Base-by-base conservation (phyloP, 37 sponge, comb jelly and placozoan species). In the Agelas oroides region DNA sequence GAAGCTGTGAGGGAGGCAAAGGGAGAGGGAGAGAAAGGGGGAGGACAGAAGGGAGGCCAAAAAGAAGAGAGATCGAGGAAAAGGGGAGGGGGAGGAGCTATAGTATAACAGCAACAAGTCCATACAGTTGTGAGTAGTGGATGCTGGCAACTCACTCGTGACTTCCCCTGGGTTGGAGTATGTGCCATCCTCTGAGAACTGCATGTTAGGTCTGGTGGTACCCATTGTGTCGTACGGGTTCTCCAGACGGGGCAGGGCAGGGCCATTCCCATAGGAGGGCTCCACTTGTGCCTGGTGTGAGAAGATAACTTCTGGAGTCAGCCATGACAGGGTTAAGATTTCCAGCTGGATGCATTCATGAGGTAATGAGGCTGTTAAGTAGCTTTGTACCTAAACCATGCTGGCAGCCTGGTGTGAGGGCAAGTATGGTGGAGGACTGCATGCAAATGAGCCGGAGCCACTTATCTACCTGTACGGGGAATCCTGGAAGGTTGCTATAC, bases 151-250 rank as follows among this genome's bases (percentile, higher is more conserved):
- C 70, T 57, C 67, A 77, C 78, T 53, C 17, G 80, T 79, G 55
- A 79, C 59, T 38, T 77, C 85, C 20, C 68, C 85, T 31, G 85
- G 85, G 39, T 85, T 53, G 28, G 76, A 76, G 70, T 85, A 85
- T 1, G 55, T 69, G 12, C 85, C 85, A 37, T 27, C 59, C 33
- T 67, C 38, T 17, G 77, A 27, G 41, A 57, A 69, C 53, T 57
- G 41, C 25, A 39, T 20, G n/a, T 40, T 28, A 11, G 53, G 59
- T 28, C 31, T 72, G 17, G 3, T 52, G 53, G 20, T 55, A 59
- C 14, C 62, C 74, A 84, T 84, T 32, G 84, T 84, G 75, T 84
- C 84, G 32, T 84, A 84, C 5, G 84, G 84, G 32, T 84, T 84
- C 12, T 63, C 84, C 52, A 84, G 63, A 0, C 84, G 73, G 32